Evolutionary conservation across 2,113 vertebrate genomes (phyloP), one percentile per base, ranked within the genome.

Genomic region (mouse (Mus musculus)): DNA sequence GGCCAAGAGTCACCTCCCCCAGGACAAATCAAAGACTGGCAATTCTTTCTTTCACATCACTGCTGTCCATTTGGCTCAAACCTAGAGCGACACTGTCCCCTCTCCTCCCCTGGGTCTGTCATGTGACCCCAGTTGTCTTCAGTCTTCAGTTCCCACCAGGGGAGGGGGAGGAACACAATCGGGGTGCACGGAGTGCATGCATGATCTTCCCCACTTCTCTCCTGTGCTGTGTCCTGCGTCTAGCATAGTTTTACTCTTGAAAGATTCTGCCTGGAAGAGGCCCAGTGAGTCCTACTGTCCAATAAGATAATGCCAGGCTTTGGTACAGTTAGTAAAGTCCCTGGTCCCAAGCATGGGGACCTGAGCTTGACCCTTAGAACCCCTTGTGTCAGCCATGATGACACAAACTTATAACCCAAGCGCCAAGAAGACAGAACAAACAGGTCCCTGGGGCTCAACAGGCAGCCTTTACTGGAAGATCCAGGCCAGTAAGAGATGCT

Each of bases 1-100:
- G 19, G 36, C 91, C 49, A 93, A 65, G 92, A 71, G 73, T 77
- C 71, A 92, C 39, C 36, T 95, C n/a, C 33, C 52, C 46, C 54
- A 65, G 13, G 28, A 8, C 39, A 89, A 26, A 89, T 73, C 81
- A 93, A 73, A 86, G 59, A 77, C 33, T 11, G 9, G 4, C 36
- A 13, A 84, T 69, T 95, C 73, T 80, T 85, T 85, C 72, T 52
- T 89, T 73, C 76, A 71, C 16, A 12, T 86, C 67, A 24, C 46
- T 76, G 7, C 6, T 30, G 7, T 69, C 24, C 26, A 19, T 5
- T 33, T 36, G 56, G 36, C 17, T 95, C 88, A 82, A 42, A 14
- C 46, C 56, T 36, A 67, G 10, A 75, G 7, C 24, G 36, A 22
- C 42, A 7, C 54, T 30, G 24, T 24, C 17, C 11, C 16, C 12